These are phyloP conservation scores for Sebastes paucispinis DNA, from an alignment of 2,797 vertebrate species.

Conservation along the genomic window DNA sequence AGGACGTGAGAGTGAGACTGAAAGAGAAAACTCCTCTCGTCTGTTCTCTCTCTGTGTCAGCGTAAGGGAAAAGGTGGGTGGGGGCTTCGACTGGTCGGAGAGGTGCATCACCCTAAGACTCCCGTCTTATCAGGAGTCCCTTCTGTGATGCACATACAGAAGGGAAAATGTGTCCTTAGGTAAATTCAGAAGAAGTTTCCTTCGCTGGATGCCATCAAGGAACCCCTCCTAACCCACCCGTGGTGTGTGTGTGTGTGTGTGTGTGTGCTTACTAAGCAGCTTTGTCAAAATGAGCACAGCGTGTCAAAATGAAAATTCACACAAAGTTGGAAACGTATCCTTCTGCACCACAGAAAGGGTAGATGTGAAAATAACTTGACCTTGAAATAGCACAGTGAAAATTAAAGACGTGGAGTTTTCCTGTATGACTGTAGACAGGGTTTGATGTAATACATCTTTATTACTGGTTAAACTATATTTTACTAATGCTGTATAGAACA, in stretches of 20 bases:
- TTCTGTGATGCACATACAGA: slow-evolving; percentile 47
- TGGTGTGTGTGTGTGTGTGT: background rate
- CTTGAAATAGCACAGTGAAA: background rate
- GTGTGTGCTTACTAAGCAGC: slow-evolving; percentile 16
- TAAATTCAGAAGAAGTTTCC: slow-evolving; percentile 72
- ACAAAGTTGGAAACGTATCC: background rate
- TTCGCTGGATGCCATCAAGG: slow-evolving; percentile 36
- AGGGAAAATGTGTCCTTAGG: slow-evolving; percentile 57
- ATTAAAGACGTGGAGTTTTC: background rate
- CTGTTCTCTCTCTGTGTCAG: slow-evolving; percentile 49
- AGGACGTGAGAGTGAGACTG: slow-evolving; percentile 74
- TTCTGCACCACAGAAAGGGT: background rate
- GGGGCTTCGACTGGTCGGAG: slow-evolving; percentile 55
- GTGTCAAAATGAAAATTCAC: background rate
- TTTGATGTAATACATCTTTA: background rate
- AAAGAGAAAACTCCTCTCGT: slow-evolving; percentile 70
- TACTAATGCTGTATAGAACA: background rate
- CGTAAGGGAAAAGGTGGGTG: slow-evolving; percentile 79
- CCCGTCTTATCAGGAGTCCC: slow-evolving; percentile 48
- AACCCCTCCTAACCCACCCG: slow-evolving; percentile 14
- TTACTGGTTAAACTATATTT: background rate
- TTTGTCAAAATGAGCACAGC: background rate
- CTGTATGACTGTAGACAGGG: background rate
- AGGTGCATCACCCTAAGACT: slow-evolving; percentile 57
- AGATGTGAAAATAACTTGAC: background rate